phyloP scores from a whole-genome alignment of 2,888 invertebrate species.

The Lepas anatifera region DNA sequence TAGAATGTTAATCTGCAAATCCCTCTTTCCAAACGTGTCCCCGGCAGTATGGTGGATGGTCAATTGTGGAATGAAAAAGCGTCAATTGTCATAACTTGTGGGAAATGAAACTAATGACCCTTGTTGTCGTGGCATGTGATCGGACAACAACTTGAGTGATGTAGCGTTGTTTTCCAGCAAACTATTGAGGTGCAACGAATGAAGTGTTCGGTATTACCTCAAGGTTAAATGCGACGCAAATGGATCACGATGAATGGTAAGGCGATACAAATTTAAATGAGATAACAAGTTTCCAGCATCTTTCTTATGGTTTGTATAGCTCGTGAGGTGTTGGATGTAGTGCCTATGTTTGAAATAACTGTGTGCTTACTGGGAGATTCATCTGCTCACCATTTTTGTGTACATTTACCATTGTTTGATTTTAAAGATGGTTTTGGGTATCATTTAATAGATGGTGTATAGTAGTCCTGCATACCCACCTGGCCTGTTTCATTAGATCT shows the following conservation, averaged over 20 bases:
- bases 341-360: too few species aligned
- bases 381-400: too few species aligned
- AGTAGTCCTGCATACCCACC: too few species aligned
- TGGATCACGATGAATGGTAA: constrained; percentile 12
- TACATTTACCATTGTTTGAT: background rate
- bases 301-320: too few species aligned
- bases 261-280: too few species aligned
- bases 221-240: constrained; percentile 11
- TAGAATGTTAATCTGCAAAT: background rate
- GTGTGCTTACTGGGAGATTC: too few species aligned
- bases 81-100: constrained; percentile 1
- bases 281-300: too few species aligned
- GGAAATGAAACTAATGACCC: background rate
- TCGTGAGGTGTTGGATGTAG: too few species aligned
- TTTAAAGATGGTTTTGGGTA: background rate
- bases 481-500: too few species aligned
- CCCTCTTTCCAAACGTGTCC: background rate
- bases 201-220: background rate
- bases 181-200: background rate
- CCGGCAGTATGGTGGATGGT: constrained; percentile 12
- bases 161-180: background rate
- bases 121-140: background rate
- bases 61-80: background rate
- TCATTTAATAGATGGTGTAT: background rate
- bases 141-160: background rate